Percentiles rank a stretch among this genome's conserved stretches.
These are phyloP conservation scores for Tretioscincus oriximinensis DNA, from an alignment of 2,113 vertebrate species.

Conservation along the genomic window DNA sequence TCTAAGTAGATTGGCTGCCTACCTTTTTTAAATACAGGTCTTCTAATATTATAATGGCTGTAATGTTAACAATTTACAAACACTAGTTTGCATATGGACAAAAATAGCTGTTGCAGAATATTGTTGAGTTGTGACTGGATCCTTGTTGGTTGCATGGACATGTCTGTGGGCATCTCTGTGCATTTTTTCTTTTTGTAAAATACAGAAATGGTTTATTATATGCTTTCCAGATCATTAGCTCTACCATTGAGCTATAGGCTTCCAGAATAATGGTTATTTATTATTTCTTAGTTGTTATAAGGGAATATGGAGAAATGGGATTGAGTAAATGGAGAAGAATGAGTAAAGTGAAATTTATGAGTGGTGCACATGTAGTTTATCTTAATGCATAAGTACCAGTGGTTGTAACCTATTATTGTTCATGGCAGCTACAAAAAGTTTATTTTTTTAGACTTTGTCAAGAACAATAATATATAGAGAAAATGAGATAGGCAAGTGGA, in stretches of 20 bases:
- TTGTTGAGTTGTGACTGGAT: no score
- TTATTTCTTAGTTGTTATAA: no score
- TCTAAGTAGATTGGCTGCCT: background rate
- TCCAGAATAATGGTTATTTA: no score
- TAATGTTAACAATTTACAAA: slow-evolving; percentile 25
- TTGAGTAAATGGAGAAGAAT: background rate
- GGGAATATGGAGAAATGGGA: background rate
- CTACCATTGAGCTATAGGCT: no score
- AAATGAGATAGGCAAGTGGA: background rate
- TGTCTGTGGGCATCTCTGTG: no score
- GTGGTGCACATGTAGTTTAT: background rate
- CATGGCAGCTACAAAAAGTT: slow-evolving; percentile 29
- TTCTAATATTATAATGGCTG: slow-evolving; percentile 27
- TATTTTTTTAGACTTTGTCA: slow-evolving; percentile 19
- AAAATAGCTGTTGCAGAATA: no score
- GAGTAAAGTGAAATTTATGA: no score
- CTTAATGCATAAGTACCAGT: background rate
- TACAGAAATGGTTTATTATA: no score
- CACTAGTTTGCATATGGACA: background rate
- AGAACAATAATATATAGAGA: slow-evolving; percentile 23
- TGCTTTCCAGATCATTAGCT: no score
- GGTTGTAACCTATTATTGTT: background rate
- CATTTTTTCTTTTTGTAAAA: no score
- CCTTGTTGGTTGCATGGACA: no score
- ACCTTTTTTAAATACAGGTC: slow-evolving; percentile 7